These are phyloP conservation scores for Psittacula derbiana DNA, from an alignment of 2,797 vertebrate species.

Conservation along the genomic window DNA sequence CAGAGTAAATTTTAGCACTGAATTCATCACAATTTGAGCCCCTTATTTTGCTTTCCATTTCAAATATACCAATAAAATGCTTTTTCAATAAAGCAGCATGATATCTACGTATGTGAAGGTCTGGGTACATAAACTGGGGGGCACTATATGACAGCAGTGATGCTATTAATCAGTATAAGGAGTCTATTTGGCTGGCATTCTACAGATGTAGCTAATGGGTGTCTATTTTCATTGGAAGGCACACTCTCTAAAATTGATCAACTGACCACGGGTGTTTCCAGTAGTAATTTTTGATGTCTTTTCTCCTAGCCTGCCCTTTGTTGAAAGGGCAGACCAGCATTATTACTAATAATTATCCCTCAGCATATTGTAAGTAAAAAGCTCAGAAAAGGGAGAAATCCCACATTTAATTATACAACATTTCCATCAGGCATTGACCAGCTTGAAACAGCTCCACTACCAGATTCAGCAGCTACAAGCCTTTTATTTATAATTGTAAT, in stretches of 20 bases:
- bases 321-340: neutral
- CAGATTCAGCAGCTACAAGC: neutral
- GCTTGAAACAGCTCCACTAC: neutral
- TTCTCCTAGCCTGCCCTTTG: neutral
- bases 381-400: neutral
- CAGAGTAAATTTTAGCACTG: neutral
- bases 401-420: neutral
- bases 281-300: slow-evolving; percentile 12
- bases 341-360: neutral
- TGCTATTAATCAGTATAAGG: slow-evolving; percentile 3
- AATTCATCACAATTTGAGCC: neutral
- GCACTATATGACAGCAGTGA: neutral
- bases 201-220: neutral
- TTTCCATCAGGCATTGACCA: neutral
- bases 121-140: neutral
- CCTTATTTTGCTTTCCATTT: neutral
- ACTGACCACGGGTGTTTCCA: neutral
- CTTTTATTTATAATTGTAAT: neutral
- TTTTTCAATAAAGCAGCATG: neutral
- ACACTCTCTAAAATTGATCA: slow-evolving; percentile 31
- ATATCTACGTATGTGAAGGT: neutral
- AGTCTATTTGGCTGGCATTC: slow-evolving; percentile 1
- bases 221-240: neutral
- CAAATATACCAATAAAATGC: neutral
- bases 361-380: neutral